A percentile compares a stretch with the other conserved stretches of the same genome.
Evolutionary conservation across 2,888 invertebrate species (phyloP).

Genomic region (Trissolcus brochymenae): DNA sequence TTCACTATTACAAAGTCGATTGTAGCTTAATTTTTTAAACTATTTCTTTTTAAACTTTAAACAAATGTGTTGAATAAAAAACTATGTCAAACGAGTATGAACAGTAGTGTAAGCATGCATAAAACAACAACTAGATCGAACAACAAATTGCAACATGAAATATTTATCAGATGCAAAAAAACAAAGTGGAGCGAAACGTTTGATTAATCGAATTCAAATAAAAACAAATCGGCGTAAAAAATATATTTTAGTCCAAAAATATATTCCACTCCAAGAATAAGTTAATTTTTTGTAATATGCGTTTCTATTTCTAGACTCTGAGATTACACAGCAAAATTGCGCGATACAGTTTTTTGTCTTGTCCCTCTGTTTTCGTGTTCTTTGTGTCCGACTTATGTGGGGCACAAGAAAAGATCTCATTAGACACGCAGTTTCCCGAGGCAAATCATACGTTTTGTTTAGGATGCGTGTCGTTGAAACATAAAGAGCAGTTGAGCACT

Average conservation of each 20-base stretch:
- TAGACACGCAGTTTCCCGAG: conserved; percentile 25
- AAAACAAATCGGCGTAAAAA: not conserved
- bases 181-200: no score
- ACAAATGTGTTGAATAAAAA: conserved; percentile 18
- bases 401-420: conserved; percentile 30
- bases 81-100: conserved; percentile 31
- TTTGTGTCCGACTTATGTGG: conserved; percentile 28
- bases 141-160: conserved; percentile 46
- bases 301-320: not conserved
- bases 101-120: conserved; percentile 38
- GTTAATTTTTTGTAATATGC: no score
- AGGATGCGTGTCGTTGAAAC: conserved; percentile 20
- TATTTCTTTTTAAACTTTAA: no score
- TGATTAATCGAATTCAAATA: no score
- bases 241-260: not conserved
- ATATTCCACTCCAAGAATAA: no score
- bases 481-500: conserved; percentile 43
- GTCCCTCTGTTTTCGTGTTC: conserved; percentile 1
- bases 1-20: no score
- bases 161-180: conserved; percentile 30
- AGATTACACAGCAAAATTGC: not conserved
- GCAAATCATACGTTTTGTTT: conserved; percentile 41
- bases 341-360: conserved; percentile 9
- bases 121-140: conserved; percentile 45
- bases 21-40: no score